Percentiles rank a stretch among this genome's conserved stretches.
Evolutionary conservation across 2,888 invertebrate species (phyloP).

Genomic region (Stictocephala bisonia): DNA sequence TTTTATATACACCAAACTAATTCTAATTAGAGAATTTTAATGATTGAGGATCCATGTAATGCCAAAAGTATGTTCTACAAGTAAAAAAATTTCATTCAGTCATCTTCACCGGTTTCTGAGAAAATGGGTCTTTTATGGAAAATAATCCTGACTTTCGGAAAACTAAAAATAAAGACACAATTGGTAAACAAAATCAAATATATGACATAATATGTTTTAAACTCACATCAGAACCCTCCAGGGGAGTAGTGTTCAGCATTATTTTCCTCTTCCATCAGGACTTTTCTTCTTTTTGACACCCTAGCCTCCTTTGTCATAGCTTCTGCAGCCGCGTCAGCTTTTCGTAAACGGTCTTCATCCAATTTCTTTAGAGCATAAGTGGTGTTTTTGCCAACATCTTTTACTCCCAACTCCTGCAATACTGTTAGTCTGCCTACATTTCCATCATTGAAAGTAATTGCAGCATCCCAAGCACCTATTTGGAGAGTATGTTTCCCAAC

Average conservation of each 20-base stretch:
- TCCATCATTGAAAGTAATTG: no score
- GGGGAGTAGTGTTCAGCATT: not conserved
- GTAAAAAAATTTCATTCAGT: no score
- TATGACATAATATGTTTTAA: not conserved
- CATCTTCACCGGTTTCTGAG: no score
- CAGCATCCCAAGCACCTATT: no score
- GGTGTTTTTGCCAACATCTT: not conserved
- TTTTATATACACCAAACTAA: no score
- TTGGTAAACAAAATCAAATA: no score
- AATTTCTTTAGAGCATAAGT: not conserved
- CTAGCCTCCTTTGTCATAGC: not conserved
- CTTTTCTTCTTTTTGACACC: not conserved
- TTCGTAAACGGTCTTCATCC: not conserved
- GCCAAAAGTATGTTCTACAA: no score
- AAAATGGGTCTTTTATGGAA: not conserved
- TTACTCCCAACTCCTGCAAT: not conserved
- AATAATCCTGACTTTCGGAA: not conserved
- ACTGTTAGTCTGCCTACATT: no score
- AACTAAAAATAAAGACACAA: not conserved
- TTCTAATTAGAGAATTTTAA: no score
- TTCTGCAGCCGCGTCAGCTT: not conserved
- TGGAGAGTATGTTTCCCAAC: no score
- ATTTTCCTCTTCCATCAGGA: not conserved
- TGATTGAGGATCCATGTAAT: no score
- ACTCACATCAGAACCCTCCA: not conserved